These are phyloP conservation scores for Zaprionus lineosus DNA, from an alignment of 2,888 invertebrate species.

Conservation along the genomic window DNA sequence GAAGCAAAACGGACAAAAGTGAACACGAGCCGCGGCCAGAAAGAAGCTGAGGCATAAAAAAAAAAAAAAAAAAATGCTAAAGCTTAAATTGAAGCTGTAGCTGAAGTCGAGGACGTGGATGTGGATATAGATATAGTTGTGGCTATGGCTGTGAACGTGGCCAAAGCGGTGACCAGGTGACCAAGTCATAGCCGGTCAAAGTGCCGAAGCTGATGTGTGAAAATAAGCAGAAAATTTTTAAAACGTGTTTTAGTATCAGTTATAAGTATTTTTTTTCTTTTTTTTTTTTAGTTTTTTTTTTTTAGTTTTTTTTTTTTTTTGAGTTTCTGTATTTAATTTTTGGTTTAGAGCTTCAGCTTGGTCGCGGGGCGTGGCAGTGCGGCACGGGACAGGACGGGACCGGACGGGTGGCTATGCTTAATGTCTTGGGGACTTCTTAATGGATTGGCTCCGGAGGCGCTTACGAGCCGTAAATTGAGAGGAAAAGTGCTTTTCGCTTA, in stretches of 20 bases:
- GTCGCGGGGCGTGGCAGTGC: no score
- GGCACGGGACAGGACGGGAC: no score
- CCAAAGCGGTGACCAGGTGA: constrained; percentile 54
- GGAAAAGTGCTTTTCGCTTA: constrained; percentile 40
- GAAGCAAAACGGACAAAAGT: constrained; percentile 50
- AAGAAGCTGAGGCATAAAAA: constrained; percentile 34
- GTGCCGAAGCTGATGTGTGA: constrained; percentile 55
- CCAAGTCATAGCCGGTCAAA: constrained; percentile 48
- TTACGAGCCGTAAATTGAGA: constrained; percentile 48
- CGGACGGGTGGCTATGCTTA: constrained; percentile 14
- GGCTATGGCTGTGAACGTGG: background rate
- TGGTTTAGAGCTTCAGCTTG: background rate
- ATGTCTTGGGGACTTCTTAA: constrained; percentile 62
- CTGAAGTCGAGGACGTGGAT: background rate
- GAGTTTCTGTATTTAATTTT: no score
- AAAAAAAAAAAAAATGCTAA: no score
- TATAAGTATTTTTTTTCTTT: constrained; percentile 8
- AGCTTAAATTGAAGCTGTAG: background rate
- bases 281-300: background rate
- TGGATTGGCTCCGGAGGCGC: constrained; percentile 50
- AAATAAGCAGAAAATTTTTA: constrained; percentile 69
- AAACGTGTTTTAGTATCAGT: constrained; percentile 71
- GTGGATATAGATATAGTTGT: no score
- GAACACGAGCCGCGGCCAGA: constrained; percentile 25
- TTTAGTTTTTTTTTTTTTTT: no score